Conservation (phyloP, 2,113 vertebrate species). For the Atractosteus spatula region DNA sequence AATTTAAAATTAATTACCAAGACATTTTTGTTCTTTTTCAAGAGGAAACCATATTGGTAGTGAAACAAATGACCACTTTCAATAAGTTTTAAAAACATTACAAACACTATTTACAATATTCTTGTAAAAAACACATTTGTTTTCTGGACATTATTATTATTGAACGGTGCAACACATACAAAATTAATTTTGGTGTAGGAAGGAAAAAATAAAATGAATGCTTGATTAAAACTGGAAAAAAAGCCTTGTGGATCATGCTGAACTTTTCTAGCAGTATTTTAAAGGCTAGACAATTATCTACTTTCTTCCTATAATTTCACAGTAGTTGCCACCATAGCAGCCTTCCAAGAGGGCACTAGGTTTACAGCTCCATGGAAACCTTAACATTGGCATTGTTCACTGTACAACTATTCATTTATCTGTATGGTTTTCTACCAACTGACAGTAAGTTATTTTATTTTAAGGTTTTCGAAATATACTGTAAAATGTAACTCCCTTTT, state of each 20-base stretch:
- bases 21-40: neutral
- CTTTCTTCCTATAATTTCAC: neutral
- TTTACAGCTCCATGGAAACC: no score
- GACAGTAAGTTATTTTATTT: no score
- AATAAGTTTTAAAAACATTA: no score
- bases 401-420: no score
- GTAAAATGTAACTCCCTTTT: no score
- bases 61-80: no score
- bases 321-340: neutral
- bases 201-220: conserved; percentile 28
- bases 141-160: conserved; percentile 60
- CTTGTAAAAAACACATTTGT: conserved; percentile 33
- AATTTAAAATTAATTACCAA: conserved; percentile 58
- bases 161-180: conserved; percentile 35
- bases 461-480: no score
- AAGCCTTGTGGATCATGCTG: conserved; percentile 20
- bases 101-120: conserved; percentile 15
- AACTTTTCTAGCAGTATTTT: no score
- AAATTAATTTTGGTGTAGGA: conserved; percentile 42
- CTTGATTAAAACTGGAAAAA: conserved; percentile 35
- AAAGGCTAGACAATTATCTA: neutral
- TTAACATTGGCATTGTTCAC: no score
- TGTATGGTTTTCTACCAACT: no score
- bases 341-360: no score
- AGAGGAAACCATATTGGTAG: no score